Base-by-base conservation (phyloP, 2,888 invertebrate genomes). In the Xestia rhomboidea region DNA sequence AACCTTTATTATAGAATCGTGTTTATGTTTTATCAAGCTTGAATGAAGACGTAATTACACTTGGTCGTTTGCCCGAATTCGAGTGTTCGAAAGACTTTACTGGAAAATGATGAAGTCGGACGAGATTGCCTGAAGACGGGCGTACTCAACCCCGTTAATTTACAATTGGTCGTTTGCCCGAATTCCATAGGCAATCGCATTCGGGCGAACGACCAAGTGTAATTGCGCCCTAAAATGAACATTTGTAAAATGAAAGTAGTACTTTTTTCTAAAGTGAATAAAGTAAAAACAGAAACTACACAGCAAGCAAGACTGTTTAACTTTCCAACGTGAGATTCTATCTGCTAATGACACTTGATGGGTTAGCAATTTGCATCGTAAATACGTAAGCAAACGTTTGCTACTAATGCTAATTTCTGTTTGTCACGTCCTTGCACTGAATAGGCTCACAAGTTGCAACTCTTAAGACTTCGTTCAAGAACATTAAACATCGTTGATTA, bases 271-370 rank as follows among this genome's bases (percentile, higher is more conserved):
- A 34, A 34, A 13, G 38, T 49, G 18, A 67, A 46, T 27, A 18
- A 27, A 34, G 2, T 74, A n/a, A 68, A 30, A 63, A 67, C 38
- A 64, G 49, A 63, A 80, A 64, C 67, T 54, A 34, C 2, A 38
- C 18, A 68, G 27, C 24, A 34, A 51, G 41, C 54, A 77, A 64
- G 49, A 68, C 49, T 60, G 64, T 41, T 57, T 4, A 66, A 85
- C 85, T 85, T 85, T 85, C 73, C 46, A 73, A 34, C 18, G 73
- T 46, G 57, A 66, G 41, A 82, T 75, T 72, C 62, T 68, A n/a
- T 44, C 54, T 83, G n/a, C 54, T 68, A 83, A 77, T 77, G 54
- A 57, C 68, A 68, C 46, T 67, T 68, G 83, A 78, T 83, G 46
- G 34, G 18, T 41, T 49, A 27, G 63, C n/a, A 57, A 77, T 57